A percentile compares a stretch with the other conserved stretches of the same genome.
Evolutionary conservation across 2,888 invertebrate genomes (phyloP).

Genomic region (Lithophane socia): DNA sequence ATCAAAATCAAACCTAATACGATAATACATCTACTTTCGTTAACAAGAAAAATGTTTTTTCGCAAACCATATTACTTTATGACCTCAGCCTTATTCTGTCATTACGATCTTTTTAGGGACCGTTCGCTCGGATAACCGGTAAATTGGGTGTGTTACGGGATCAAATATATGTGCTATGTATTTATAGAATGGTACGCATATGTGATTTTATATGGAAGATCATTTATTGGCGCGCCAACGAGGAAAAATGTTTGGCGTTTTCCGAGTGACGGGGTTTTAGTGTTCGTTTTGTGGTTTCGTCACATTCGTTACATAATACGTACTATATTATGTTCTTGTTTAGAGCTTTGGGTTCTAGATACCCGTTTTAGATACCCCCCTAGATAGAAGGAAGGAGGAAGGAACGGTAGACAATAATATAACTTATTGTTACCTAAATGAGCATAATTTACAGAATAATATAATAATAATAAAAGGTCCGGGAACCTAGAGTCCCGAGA

Average conservation of each 20-base stretch:
- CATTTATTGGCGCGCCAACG: slow-evolving; percentile 35
- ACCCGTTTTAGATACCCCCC: no score
- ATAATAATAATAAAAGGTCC: no score
- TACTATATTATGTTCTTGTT: no score
- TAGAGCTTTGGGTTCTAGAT: no score
- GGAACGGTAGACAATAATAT: no score
- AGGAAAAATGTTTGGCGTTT: slow-evolving; percentile 30
- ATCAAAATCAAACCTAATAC: slow-evolving; percentile 32
- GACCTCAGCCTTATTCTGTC: slow-evolving; percentile 49
- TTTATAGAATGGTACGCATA: slow-evolving; percentile 49
- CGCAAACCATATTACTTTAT: slow-evolving; percentile 47
- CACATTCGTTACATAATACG: no score
- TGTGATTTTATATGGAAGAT: slow-evolving; percentile 53
- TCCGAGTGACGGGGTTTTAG: slow-evolving; percentile 11
- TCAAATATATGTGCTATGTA: slow-evolving; percentile 54
- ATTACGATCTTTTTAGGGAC: slow-evolving; percentile 67
- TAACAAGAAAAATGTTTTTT: slow-evolving; percentile 45
- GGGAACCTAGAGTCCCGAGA: no score
- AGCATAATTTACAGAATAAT: no score
- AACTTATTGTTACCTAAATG: no score
- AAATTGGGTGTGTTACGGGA: slow-evolving; percentile 66
- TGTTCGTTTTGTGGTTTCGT: background rate
- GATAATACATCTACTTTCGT: slow-evolving; percentile 19
- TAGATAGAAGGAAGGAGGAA: no score
- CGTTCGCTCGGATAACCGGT: slow-evolving; percentile 57